Evolutionary conservation across 2,888 invertebrate species (phyloP).

Genomic region (Eristalis tenax): DNA sequence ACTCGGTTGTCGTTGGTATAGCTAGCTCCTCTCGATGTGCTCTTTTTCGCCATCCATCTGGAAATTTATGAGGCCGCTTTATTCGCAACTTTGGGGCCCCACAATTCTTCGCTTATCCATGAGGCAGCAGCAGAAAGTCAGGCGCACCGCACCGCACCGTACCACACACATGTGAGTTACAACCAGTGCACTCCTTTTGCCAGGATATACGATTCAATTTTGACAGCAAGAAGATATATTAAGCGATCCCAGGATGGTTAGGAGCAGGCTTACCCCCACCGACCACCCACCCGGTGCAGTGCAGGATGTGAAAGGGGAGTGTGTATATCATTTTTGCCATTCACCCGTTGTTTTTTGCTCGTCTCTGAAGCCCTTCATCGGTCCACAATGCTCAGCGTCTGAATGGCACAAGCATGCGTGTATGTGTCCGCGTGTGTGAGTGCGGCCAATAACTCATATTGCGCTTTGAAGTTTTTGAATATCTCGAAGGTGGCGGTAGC

Average conservation of each 20-base stretch:
- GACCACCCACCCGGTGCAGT: slow-evolving; percentile 13
- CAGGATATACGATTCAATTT: slow-evolving; percentile 77
- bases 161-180: slow-evolving; percentile 44
- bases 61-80: slow-evolving; percentile 80
- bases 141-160: slow-evolving; percentile 1
- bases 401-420: not conserved
- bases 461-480: slow-evolving; percentile 68
- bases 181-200: slow-evolving; percentile 47
- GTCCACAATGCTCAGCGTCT: not conserved
- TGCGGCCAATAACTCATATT: slow-evolving; percentile 62
- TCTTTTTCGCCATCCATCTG: slow-evolving; percentile 76
- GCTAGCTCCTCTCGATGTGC: slow-evolving; percentile 19
- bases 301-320: slow-evolving; percentile 25
- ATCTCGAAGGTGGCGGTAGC: slow-evolving; percentile 58
- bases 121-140: slow-evolving; percentile 22
- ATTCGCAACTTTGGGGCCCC: slow-evolving; percentile 77
- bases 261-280: slow-evolving; percentile 21
- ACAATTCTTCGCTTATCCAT: slow-evolving; percentile 72
- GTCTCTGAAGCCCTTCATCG: not conserved
- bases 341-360: slow-evolving; percentile 14
- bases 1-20: slow-evolving; percentile 25
- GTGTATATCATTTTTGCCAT: slow-evolving; percentile 48
- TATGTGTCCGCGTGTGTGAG: slow-evolving; percentile 1
- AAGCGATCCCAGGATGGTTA: slow-evolving; percentile 77
- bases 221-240: slow-evolving; percentile 81